Evolutionary conservation across 2,113 vertebrate genomes (phyloP), one percentile per base, ranked within the genome.

Genomic region (Anoplopoma fimbria): DNA sequence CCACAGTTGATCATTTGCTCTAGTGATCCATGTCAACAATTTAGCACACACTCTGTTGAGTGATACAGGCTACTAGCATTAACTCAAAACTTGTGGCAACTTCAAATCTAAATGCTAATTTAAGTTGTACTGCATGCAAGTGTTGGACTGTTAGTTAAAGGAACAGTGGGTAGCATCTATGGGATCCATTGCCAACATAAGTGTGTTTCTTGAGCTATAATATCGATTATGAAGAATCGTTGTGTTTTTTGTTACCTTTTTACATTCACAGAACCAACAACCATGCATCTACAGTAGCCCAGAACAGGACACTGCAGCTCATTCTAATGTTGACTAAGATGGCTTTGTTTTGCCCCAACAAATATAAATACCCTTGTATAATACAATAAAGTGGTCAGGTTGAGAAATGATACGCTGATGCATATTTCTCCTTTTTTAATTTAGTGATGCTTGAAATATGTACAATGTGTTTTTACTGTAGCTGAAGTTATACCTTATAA

Each of bases 1-100:
- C 69, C 8, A 17, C 19, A 29, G 40, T 19, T 65, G 58, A 82
- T 87, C 75, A 87, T 87, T 36, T 83, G 85, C 85, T 87, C 85
- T 79, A 53, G 2, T 75, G 85, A 55, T 65, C 71, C 51, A 64
- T 49, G 79, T 78, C 70, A 49, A 25, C 80, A 57, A 34, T 40
- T 21, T 0, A 45, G 29, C 34, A 25, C 34, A n/a, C 77, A 29
- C 31, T 15, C 17, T 47, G 62, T 15, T 7, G 53, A 49, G 53
- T 38, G 64, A 69, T 69, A 10, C 45, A 31, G 51, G 25, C 47
- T 14, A 17, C 47, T 5, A 51, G 64, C 40, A 15, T 51, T 10
- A 12, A 31, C 33, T 45, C 38, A 58, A 38, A 55, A 83, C 25
- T 58, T 58, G 69, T 53, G n/a, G 64, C 57, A 14, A 29, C 63